phyloP scores from a whole-genome alignment of 35 echinoderm and acorn worm genomes.

The Acanthaster planci region DNA sequence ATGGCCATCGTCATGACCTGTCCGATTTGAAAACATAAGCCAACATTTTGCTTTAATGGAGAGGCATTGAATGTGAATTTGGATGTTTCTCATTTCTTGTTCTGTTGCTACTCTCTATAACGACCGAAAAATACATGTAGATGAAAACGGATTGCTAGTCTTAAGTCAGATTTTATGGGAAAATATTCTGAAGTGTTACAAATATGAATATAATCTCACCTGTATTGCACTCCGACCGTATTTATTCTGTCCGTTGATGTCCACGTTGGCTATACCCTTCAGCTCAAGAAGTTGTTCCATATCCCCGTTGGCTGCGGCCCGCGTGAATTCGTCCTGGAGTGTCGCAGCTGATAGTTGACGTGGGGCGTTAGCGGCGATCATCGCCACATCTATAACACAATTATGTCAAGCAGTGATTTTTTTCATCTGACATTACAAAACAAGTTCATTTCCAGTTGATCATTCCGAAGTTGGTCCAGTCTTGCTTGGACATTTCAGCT shows the following conservation, averaged over 20 bases:
- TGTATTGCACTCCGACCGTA: constrained; percentile 65
- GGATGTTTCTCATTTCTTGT: too few species aligned
- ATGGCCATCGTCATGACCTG: constrained; percentile 34
- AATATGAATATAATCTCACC: constrained; percentile 24
- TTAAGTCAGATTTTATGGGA: too few species aligned
- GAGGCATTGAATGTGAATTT: not conserved
- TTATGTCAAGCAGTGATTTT: too few species aligned
- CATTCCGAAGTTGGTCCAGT: too few species aligned
- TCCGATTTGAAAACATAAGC: too few species aligned
- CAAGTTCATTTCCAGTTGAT: too few species aligned
- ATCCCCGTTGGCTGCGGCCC: constrained; percentile 43
- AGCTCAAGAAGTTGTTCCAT: constrained; percentile 17
- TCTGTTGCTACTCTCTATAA: too few species aligned
- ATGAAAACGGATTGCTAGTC: too few species aligned
- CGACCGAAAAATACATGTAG: not conserved
- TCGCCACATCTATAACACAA: not conserved
- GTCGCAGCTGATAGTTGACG: not conserved
- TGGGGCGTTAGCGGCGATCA: not conserved
- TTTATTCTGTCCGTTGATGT: constrained; percentile 42
- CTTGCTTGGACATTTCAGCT: too few species aligned
- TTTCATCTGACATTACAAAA: too few species aligned
- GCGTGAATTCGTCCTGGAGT: constrained; percentile 28
- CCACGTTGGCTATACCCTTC: not conserved
- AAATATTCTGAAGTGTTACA: too few species aligned
- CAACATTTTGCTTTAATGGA: too few species aligned